Evolutionary conservation across 1,140 invertebrate genomes (phyloP), one percentile per base, ranked within the genome.

Genomic region (Penaeus indicus): DNA sequence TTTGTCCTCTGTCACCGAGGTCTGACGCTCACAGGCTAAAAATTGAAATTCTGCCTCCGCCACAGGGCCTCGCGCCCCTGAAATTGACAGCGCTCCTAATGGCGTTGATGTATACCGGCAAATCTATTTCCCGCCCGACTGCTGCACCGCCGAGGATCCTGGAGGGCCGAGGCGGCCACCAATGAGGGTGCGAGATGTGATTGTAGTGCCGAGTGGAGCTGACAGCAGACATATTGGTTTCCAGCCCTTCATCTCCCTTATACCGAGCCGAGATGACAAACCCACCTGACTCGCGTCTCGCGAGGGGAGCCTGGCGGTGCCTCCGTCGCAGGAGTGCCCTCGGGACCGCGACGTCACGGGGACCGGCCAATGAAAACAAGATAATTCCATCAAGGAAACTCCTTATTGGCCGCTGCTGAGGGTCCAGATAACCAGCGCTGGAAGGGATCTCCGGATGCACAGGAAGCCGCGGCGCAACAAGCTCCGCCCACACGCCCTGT

Each of bases 221-320:
- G 88, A 89, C 88, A 89, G 88, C 83, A 89, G 88, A 89, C 88
- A 89, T 89, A 89, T 89, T 89, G 88, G 84, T 85, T 85, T 84
- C 77, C 75, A 79, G 62, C 83, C 54, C 88, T 85, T 89, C 88
- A 85, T 89, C 83, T 85, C 88, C 75, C 88, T 89, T 89, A 89
- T 85, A 85, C 88, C 62, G n/a, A 27, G 83, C 60, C 81, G 69
- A 22, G 54, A 61, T 85, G 88, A 79, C 77, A 85, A 62, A n/a
- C 84, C 83, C 88, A 84, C 88, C 72, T 81, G 83, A 81, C 78
- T 47, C 78, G 21, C 47, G 42, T 38, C 79, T 38, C 75, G 61
- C 77, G 22, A 22, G 18, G 42, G 19, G 60, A 13, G 60, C 60
- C 82, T n/a, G 69, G 75, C 19, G 61, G 75, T 82, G 61, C 82